Base-by-base conservation (phyloP, 2,797 vertebrate species). In the Pristis pectinata region DNA sequence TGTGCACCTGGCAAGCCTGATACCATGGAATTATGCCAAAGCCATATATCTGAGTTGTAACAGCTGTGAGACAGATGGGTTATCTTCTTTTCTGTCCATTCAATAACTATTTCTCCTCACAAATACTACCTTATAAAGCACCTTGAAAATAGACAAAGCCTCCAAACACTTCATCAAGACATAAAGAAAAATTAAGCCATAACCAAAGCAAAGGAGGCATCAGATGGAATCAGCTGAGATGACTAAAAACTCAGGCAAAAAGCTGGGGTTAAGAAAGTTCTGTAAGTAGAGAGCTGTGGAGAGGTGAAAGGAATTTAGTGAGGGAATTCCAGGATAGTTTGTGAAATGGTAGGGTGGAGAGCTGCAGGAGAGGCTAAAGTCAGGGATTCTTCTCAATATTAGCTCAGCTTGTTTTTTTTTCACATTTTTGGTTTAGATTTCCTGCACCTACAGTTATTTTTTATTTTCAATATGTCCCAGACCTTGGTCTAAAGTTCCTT, bases 1-100 rank as follows among this genome's bases (percentile, higher is more conserved):
- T 94, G 92, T 94, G 15, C 11, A 56, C 92, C 44, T 76, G 44
- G 67, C 70, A 94, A 70, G 13, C 70, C 70, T n/a, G 44, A 53
- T 53, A 34, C 41, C 17, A 70, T 76, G 72, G 92, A 94, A 70
- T 34, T 49, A 27, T 76, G 67, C 70, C 72, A 53, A 72, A 94
- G 70, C 30, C 30, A 44, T 27, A 53, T 27, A 76, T 76, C 67
- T n/a, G 49, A 53, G 30, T 15, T 91, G 3, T 19, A 30, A 49
- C 70, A 94, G 70, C 92, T 94, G 92, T 2, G 70, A 74, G 92
- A n/a, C 67, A 56, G 92, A 49, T 94, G 67, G 44, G 70, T 94
- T 76, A 92, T 53, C 44, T 74, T 93, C 34, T 59, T 24, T 91
- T 94, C 13, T 44, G 8, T 94, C 44, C 70, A 56, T 6, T 94